Evolutionary conservation across 2,797 vertebrate species (phyloP).

Genomic region (Gallirallus australis): DNA sequence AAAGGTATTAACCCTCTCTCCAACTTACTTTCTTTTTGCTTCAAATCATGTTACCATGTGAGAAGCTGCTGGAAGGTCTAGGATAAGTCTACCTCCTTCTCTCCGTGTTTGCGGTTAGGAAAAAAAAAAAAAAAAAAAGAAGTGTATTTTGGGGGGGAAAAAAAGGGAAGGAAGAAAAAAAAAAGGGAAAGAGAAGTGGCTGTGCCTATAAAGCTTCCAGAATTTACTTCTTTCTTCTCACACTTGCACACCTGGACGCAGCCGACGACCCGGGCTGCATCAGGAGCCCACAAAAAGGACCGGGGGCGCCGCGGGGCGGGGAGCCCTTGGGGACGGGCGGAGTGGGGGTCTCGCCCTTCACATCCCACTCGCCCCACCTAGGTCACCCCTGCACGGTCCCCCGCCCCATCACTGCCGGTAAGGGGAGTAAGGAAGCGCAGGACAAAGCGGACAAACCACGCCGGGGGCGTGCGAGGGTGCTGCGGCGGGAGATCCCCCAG

Average conservation of each 20-base stretch:
- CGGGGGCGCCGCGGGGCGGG: rapidly evolving
- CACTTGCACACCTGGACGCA: not conserved
- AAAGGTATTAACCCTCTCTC: slow-evolving; percentile 53
- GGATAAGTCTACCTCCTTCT: not conserved
- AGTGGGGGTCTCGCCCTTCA: not conserved
- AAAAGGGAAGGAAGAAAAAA: not conserved
- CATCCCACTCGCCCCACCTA: rapidly evolving
- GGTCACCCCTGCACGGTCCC: no score
- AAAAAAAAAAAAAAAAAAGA: not conserved
- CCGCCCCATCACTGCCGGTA: not conserved
- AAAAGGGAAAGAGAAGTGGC: rapidly evolving
- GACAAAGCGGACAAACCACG: not conserved
- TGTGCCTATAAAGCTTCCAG: not conserved
- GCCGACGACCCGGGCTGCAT: not conserved
- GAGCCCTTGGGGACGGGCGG: rapidly evolving
- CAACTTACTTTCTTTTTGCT: not conserved
- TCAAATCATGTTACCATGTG: not conserved
- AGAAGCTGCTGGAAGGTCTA: slow-evolving; percentile 13
- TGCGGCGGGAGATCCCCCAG: not conserved
- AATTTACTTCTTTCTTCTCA: not conserved
- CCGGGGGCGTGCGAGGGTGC: not conserved
- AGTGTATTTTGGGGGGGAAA: not conserved
- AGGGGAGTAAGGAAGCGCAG: no score
- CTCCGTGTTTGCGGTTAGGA: rapidly evolving
- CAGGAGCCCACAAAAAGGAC: not conserved